Base-by-base conservation (phyloP, 2,113 vertebrate species). In the Daboia siamensis region DNA sequence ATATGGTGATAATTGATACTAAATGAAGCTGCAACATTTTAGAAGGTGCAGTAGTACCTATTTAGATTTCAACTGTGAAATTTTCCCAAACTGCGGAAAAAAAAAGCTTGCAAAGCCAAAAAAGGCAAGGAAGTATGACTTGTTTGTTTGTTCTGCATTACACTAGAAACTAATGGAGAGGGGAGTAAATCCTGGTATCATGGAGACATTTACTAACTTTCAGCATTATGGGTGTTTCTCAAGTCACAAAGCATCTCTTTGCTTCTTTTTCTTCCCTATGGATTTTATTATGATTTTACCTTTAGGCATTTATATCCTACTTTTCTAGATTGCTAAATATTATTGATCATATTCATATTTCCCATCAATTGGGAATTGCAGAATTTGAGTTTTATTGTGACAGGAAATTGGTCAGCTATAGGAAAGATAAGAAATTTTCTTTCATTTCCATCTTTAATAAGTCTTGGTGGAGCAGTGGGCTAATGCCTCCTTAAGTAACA, bases 331-430 rank as follows among this genome's bases (percentile, higher is more conserved):
- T 29, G 80, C 87, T 80, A 88, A 90, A 93, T 89, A 80, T 90
- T 1, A 3, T 11, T 90, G 48, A 26, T 90, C 52, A 0, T 91
- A 56, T 93, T 94, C 95, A 15, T 61, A 87, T 91, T 91, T 80
- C 89, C 84, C 90, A 44, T 15, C 54, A 29, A 29, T 29, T 39
- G 39, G 80, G 3, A 29, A 1, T 88, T 91, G 84, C 56, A 91
- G 23, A 87, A 95, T 52, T 86, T 52, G 94, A 90, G 64, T 17
- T 84, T 89, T 89, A 86, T 93, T 74, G 87, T 90, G 87, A 54
- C 92, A 94, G 93, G 91, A 94, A 94, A 94, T 94, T 90, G 33
- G 92, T 17, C 92, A 92, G 87, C 69, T 93, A 74, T 56, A 94
- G 64, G 54, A 86, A 95, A 90, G 87, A 69, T 86, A 57, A 64